These are phyloP conservation scores for Mallotus villosus DNA, from an alignment of 2,797 vertebrate species.

Conservation along the genomic window DNA sequence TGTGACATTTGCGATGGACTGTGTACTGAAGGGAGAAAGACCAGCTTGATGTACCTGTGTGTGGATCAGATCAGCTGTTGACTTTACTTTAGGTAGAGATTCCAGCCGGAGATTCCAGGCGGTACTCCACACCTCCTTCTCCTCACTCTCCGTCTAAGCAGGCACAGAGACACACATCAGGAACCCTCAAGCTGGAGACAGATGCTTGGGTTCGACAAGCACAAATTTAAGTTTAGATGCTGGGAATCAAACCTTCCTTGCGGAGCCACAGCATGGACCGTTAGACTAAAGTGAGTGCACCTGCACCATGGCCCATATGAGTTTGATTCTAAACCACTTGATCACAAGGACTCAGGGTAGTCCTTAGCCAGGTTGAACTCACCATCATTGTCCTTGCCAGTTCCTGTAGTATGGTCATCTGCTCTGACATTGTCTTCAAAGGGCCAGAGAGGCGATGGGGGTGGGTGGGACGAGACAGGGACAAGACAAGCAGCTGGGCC, in stretches of 20 bases:
- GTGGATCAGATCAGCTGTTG: neutral
- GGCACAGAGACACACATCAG: neutral
- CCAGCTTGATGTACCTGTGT: conserved; percentile 35
- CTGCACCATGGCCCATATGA: too few species aligned
- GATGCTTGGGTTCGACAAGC: too few species aligned
- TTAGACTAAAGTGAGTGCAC: too few species aligned
- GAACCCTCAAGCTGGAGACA: neutral
- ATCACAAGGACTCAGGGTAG: neutral
- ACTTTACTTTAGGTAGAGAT: conserved; percentile 34
- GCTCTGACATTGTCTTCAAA: conserved; percentile 35
- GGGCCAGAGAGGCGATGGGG: conserved; percentile 1
- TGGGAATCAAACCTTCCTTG: too few species aligned
- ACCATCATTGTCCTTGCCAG: conserved; percentile 33
- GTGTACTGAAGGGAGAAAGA: neutral
- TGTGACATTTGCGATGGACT: neutral
- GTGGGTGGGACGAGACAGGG: conserved; percentile 29
- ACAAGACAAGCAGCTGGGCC: conserved; percentile 50
- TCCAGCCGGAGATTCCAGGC: conserved; percentile 39
- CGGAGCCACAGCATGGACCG: too few species aligned
- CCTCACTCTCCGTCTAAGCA: conserved; percentile 32
- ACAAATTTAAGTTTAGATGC: too few species aligned
- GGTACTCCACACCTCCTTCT: conserved; percentile 2
- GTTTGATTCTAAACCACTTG: neutral
- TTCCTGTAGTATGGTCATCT: conserved; percentile 25
- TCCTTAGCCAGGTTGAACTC: neutral